Evolutionary conservation across 1,140 invertebrate species (phyloP), one percentile per base, ranked within the genome.

Genomic region (Lasioglossum albipes): DNA sequence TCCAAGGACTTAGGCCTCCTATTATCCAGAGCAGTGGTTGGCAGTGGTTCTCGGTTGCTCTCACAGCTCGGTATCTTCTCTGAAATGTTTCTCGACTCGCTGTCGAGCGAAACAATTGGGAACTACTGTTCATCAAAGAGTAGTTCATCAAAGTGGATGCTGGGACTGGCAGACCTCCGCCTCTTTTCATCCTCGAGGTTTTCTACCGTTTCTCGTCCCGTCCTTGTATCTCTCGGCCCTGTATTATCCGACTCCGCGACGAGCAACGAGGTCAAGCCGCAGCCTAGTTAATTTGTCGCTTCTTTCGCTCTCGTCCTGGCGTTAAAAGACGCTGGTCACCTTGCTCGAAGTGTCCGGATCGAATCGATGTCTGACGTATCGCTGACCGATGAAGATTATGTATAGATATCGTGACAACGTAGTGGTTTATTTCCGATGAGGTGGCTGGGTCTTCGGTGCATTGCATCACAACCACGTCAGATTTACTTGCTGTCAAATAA

Each of bases 121-220:
- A 90, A 84, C 90, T 91, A 87, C 91, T 93, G 92, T 82, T 86
- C 86, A 81, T 87, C 87, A 83, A 82, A 88, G 90, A 92, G 89
- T 91, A 93, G 93, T 93, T 93, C 91, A 90, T 89, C 90, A 90
- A 86, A 91, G 86, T 89, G 91, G 91, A 93, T 91, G 92, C 89
- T 89, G 89, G 87, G 91, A 78, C 75, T 77, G 79, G 84, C 73
- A 65, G 62, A 85, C 89, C 89, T 89, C 85, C 85, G 87, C 74
- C 88, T 84, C 87, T 83, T 69, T 70, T 87, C 74, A 84, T 78
- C 84, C 73, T 84, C 72, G 54, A 70, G 71, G 69, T 79, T 82
- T 84, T 84, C 79, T 75, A 77, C 76, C 69, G 79, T 68, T 75
- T 81, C 80, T 87, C 79, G 54, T 74, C 22, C 70, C 52, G 20